Conservation (phyloP, 2,888 invertebrate genomes). For the Pammene aurita region DNA sequence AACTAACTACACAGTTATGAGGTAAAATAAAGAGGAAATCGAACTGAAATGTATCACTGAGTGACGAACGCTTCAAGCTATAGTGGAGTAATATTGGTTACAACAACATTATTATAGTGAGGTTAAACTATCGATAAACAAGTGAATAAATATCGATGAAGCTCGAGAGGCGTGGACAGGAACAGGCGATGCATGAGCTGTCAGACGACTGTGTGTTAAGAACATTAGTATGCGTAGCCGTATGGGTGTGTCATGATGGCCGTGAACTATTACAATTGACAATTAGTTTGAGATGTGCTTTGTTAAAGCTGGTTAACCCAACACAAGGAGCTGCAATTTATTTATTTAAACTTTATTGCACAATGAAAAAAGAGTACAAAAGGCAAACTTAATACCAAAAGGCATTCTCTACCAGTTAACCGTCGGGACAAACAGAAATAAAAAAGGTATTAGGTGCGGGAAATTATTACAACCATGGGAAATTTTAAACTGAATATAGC, state of each 20-base stretch:
- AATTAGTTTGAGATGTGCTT: slow-evolving; percentile 8
- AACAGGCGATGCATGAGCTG: not conserved
- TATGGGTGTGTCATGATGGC: not conserved
- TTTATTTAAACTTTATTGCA: too few species aligned
- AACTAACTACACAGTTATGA: slow-evolving; percentile 8
- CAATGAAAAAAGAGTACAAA: too few species aligned
- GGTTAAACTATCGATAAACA: slow-evolving; percentile 14
- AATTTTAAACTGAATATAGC: too few species aligned
- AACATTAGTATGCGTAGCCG: slow-evolving; percentile 17
- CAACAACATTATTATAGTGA: slow-evolving; percentile 37
- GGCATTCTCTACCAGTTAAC: too few species aligned
- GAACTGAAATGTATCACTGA: slow-evolving; percentile 26
- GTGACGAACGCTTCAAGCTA: slow-evolving; percentile 34
- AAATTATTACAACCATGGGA: too few species aligned
- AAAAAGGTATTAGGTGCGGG: too few species aligned
- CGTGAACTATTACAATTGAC: slow-evolving; percentile 21
- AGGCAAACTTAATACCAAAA: too few species aligned
- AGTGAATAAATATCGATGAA: slow-evolving; percentile 5
- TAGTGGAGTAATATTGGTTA: slow-evolving; percentile 24
- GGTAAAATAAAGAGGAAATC: slow-evolving; percentile 32
- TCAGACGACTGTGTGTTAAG: slow-evolving; percentile 11
- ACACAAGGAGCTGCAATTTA: not conserved
- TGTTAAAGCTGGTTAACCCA: slow-evolving; percentile 1
- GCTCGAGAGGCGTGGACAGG: not conserved
- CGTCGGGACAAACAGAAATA: too few species aligned